phyloP scores from a whole-genome alignment of 2,113 vertebrate genomes.

The Sterna hirundo region DNA sequence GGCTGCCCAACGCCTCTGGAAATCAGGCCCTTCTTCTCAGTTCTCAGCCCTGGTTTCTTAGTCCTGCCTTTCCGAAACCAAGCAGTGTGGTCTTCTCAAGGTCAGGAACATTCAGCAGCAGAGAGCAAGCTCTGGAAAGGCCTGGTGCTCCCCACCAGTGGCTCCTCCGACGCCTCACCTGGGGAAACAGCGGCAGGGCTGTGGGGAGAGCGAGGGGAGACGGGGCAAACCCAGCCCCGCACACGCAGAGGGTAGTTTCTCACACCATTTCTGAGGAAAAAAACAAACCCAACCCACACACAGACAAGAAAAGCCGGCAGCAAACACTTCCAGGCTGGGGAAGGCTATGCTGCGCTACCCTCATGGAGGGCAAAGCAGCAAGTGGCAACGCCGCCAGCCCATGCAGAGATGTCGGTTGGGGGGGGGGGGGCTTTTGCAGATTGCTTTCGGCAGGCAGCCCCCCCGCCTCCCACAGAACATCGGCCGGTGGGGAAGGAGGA shows the following conservation, averaged over 20 bases:
- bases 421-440: background rate
- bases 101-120: rapidly evolving
- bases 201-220: background rate
- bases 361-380: background rate
- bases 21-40: background rate
- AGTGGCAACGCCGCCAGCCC: rapidly evolving
- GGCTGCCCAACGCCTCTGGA: background rate
- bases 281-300: rapidly evolving
- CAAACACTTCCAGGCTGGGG: background rate
- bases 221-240: rapidly evolving
- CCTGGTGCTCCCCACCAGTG: rapidly evolving
- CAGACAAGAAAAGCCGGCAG: background rate
- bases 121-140: rapidly evolving
- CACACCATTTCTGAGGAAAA: background rate
- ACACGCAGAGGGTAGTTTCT: background rate
- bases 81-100: background rate
- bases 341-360: too few species aligned
- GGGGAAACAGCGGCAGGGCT: background rate
- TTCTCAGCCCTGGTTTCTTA: background rate
- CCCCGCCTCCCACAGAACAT: rapidly evolving
- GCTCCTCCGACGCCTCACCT: background rate
- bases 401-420: rapidly evolving
- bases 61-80: background rate
- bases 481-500: background rate
- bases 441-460: background rate